Evolutionary conservation across 2,113 vertebrate species (phyloP).

Genomic region (Odontesthes bonariensis): DNA sequence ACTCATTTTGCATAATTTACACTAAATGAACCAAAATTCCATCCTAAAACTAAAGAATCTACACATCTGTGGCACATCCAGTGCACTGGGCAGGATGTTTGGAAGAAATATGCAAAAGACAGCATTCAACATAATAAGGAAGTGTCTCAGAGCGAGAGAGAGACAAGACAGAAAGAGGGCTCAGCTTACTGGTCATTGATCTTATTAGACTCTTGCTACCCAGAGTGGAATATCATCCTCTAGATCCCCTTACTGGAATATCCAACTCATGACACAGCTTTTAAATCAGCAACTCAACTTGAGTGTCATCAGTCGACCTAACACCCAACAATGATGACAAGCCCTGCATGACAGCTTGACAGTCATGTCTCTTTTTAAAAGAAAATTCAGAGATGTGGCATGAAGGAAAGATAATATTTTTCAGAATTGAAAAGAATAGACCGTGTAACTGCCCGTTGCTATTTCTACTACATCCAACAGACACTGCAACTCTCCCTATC

Average conservation of each 20-base stretch:
- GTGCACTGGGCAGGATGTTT: constrained; percentile 1
- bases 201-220: constrained; percentile 74
- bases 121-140: constrained; percentile 38
- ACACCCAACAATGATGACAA: constrained; percentile 29
- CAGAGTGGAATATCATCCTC: constrained; percentile 78
- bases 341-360: background rate
- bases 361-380: constrained; percentile 3
- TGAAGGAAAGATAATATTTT: constrained; percentile 15
- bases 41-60: background rate
- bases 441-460: constrained; percentile 1
- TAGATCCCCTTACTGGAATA: constrained; percentile 74
- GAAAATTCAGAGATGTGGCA: background rate
- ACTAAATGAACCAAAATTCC: background rate
- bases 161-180: constrained; percentile 59
- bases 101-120: constrained; percentile 25
- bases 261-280: constrained; percentile 55
- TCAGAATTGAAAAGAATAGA: constrained; percentile 21
- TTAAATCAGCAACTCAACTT: constrained; percentile 58
- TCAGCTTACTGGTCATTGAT: constrained; percentile 75
- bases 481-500: constrained; percentile 6
- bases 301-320: constrained; percentile 35
- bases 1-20: no score
- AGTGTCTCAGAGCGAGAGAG: constrained; percentile 32
- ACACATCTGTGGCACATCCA: background rate
- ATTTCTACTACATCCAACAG: constrained; percentile 13